Percentiles rank a stretch among this genome's conserved stretches.
These are phyloP conservation scores for Tangara arthus DNA, from an alignment of 2,797 vertebrate species.

Conservation along the genomic window DNA sequence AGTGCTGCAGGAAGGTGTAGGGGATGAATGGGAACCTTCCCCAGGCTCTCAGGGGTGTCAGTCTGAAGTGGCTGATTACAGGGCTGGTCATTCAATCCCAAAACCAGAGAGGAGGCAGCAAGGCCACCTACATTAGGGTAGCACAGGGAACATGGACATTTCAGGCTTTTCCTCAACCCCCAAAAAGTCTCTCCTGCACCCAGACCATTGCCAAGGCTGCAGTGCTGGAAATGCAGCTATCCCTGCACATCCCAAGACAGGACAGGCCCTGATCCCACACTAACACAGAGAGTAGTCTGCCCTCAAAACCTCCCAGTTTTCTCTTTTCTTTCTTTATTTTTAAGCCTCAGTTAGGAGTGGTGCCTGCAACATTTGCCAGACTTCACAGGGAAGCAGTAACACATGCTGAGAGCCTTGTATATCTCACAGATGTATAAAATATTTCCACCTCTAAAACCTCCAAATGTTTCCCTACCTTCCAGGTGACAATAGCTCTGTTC, in stretches of 20 bases:
- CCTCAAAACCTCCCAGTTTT: background rate
- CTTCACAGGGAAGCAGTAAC: background rate
- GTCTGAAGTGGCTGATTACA: background rate
- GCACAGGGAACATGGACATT: background rate
- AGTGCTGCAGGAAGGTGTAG: accelerated
- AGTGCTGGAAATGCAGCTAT: background rate
- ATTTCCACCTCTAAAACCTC: background rate
- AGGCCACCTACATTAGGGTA: background rate
- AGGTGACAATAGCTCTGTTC: conserved; percentile 14
- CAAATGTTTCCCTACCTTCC: background rate
- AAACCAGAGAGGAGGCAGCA: background rate
- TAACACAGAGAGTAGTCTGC: accelerated
- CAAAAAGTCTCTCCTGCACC: background rate
- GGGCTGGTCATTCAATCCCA: background rate
- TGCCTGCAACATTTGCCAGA: conserved; percentile 35
- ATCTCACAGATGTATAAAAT: conserved; percentile 26
- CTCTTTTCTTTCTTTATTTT: background rate
- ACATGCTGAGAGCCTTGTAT: background rate
- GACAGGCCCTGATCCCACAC: accelerated
- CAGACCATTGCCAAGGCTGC: background rate
- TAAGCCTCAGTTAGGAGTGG: background rate
- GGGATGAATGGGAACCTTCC: background rate
- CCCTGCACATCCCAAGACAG: background rate
- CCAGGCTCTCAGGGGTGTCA: background rate
- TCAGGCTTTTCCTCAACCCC: background rate